Evolutionary conservation across 2,888 invertebrate species (phyloP).

Genomic region (Elmis aenea): DNA sequence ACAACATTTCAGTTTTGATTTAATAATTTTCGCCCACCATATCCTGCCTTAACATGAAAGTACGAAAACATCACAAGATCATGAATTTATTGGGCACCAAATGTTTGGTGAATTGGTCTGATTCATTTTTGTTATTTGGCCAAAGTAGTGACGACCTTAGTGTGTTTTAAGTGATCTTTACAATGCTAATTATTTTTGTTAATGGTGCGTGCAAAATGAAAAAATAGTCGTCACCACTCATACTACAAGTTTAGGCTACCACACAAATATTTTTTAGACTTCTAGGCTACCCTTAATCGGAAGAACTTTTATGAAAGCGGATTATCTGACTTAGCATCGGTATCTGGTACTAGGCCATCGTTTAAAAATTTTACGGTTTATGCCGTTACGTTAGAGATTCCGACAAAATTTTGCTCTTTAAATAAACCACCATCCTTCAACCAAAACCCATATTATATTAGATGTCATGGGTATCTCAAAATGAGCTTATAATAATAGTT

Average conservation of each 20-base stretch:
- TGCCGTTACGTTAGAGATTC: background rate
- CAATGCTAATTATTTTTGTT: constrained; percentile 7
- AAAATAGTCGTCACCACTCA: constrained; percentile 16
- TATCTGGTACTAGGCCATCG: too few relatives aligned
- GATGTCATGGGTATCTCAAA: too few relatives aligned
- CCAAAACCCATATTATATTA: too few relatives aligned
- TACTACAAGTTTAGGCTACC: constrained; percentile 3
- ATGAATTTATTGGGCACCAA: constrained; percentile 18
- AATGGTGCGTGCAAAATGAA: constrained; percentile 15
- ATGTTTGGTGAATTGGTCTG: constrained; percentile 16
- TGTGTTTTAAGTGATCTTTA: constrained; percentile 7
- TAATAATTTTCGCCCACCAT: constrained; percentile 18
- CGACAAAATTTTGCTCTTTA: background rate
- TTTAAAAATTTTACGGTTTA: too few relatives aligned
- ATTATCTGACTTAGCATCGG: constrained; percentile 5
- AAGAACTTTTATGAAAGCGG: constrained; percentile 19
- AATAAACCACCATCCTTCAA: too few relatives aligned
- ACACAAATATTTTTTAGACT: constrained; percentile 9
- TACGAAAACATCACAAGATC: constrained; percentile 17
- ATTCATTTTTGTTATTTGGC: constrained; percentile 16
- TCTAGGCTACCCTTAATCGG: constrained; percentile 15
- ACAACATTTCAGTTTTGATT: constrained; percentile 19
- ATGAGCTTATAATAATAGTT: too few relatives aligned
- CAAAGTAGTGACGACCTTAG: constrained; percentile 13
- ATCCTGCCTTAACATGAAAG: constrained; percentile 18